Base-by-base conservation (phyloP, 2,113 vertebrate species). In the Barbus barbus region DNA sequence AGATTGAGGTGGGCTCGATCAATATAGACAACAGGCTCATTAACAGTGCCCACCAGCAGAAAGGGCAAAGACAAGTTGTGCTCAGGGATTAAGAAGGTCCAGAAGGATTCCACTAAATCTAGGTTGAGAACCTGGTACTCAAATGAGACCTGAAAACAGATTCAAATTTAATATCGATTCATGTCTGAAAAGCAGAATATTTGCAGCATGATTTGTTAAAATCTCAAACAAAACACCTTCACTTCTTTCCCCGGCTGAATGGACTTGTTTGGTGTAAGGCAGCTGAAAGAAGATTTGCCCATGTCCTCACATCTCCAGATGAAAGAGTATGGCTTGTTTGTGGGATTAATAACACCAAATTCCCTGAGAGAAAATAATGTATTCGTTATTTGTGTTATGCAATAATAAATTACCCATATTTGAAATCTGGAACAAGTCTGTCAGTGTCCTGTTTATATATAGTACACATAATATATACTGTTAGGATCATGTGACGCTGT, bases 301-400 rank as follows among this genome's bases (percentile, higher is more conserved):
- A 26, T 31, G 76, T 95, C 96, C 51, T 95, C 93, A 89, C 94
- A 95, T 83, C 31, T 92, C 97, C 97, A 99, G 56, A 85, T 91
- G 87, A 96, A 97, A 69, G 94, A 93, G 84, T 96, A 98, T 0
- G 86, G 16, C 3, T 88, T 91, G 44, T 69, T 90, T 76, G 96
- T 98, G 4, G 96, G 96, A 91, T 99, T 99, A 88, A 96, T 38
- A 74, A 96, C 92, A 14, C 74, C 90, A 75, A 99, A 97, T 58
- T 89, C 90, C 90, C 97, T 99, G 91, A 80, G 77, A 22, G 36
- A 61, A 1, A 48, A 61, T n/a, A 51, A 46, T 63, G 20, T 2
- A 67, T 72, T 88, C n/a, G 72, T 11, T 81, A 22, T 63, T 63
- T 63, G 22, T 79, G 22, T 16, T n/a, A 4, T 46, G 2, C 18